A percentile compares a stretch with the other conserved stretches of the same genome.
These are phyloP conservation scores for Champsocephalus esox DNA, from an alignment of 2,797 vertebrate genomes.

Conservation along the genomic window DNA sequence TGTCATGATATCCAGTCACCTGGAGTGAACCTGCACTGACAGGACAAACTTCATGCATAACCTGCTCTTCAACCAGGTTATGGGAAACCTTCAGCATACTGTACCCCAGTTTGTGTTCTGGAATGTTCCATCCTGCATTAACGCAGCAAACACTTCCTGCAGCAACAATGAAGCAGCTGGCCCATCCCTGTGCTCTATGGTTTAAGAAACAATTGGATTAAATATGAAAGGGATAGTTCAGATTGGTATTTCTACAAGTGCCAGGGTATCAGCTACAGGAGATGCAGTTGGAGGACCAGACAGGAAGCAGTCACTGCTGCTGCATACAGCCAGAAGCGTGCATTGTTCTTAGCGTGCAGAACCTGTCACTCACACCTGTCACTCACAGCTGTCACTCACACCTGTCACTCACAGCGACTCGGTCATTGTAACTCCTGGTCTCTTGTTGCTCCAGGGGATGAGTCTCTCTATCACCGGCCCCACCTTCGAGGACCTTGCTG, in stretches of 20 bases:
- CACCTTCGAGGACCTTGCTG: slow-evolving; percentile 92
- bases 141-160: background rate
- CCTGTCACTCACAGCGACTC: background rate
- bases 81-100: background rate
- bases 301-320: too few species aligned
- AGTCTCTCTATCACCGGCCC: slow-evolving; percentile 92
- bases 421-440: background rate
- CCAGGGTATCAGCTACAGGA: too few species aligned
- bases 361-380: too few species aligned
- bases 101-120: background rate
- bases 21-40: background rate
- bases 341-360: background rate
- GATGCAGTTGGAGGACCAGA: too few species aligned
- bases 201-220: background rate
- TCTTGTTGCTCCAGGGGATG: slow-evolving; percentile 87
- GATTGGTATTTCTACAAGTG: too few species aligned
- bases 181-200: background rate
- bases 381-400: too few species aligned
- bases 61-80: slow-evolving; percentile 24
- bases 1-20: too few species aligned
- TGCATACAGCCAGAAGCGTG: too few species aligned
- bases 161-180: background rate
- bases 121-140: background rate
- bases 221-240: background rate
- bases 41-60: slow-evolving; percentile 42